Percentiles rank a stretch among this genome's conserved stretches.
These are phyloP conservation scores for Archaeoteleia sp. DNA, from an alignment of 2,888 invertebrate species.

Conservation along the genomic window DNA sequence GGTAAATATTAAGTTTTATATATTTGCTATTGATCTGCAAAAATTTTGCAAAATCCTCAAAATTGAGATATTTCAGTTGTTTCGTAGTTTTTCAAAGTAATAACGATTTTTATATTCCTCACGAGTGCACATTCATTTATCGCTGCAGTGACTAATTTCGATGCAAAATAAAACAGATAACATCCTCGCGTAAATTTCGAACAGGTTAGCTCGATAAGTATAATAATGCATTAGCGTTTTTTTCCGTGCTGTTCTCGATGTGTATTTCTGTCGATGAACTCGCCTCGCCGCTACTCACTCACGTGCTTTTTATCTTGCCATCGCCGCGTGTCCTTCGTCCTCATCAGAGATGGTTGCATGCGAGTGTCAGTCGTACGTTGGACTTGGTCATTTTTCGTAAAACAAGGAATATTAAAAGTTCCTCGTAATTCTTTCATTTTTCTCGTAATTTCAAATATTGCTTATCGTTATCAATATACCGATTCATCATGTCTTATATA, in stretches of 20 bases:
- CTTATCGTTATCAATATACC: too few relatives aligned
- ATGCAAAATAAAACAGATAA: slow-evolving; percentile 24
- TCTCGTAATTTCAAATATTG: too few relatives aligned
- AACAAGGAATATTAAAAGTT: slow-evolving; percentile 2
- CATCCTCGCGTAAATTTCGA: slow-evolving; percentile 30
- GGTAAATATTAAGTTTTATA: too few relatives aligned
- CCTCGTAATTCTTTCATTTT: slow-evolving; percentile 3
- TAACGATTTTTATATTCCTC: not conserved
- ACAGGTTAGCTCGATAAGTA: slow-evolving; percentile 35
- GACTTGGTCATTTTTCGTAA: slow-evolving; percentile 11
- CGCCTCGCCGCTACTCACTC: slow-evolving; percentile 56
- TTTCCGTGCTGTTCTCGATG: slow-evolving; percentile 22
- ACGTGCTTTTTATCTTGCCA: slow-evolving; percentile 50
- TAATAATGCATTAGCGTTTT: slow-evolving; percentile 36
- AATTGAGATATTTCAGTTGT: too few relatives aligned
- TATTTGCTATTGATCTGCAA: too few relatives aligned
- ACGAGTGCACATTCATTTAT: not conserved
- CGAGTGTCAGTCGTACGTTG: slow-evolving; percentile 9
- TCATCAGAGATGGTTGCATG: slow-evolving; percentile 27
- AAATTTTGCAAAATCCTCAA: too few relatives aligned
- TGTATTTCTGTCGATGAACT: slow-evolving; percentile 65
- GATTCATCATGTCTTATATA: too few relatives aligned
- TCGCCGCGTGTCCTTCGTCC: slow-evolving; percentile 56
- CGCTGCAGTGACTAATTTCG: slow-evolving; percentile 15
- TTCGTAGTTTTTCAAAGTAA: not conserved